Conservation (phyloP, 2,113 vertebrate genomes). For the Accipiter virgatus region DNA sequence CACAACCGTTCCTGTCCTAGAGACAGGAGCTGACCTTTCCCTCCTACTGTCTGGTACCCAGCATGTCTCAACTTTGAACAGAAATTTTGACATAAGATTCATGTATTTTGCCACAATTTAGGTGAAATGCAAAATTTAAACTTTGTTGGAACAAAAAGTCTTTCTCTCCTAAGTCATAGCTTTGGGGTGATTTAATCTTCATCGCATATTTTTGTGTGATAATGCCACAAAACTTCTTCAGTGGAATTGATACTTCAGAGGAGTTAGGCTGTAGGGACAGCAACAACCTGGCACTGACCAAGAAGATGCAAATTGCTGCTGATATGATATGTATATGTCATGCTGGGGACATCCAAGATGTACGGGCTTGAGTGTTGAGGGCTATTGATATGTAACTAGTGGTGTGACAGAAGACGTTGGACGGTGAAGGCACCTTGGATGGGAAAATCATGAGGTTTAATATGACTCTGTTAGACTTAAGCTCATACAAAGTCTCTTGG, state of each 20-base stretch:
- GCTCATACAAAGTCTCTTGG: neutral
- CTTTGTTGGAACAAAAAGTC: neutral
- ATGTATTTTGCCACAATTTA: neutral
- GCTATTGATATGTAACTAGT: neutral
- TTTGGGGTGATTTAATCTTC: neutral
- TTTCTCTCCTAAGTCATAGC: neutral
- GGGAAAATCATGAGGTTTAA: neutral
- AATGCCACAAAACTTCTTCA: neutral
- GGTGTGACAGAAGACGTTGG: neutral
- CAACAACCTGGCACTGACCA: neutral
- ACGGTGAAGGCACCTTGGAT: neutral
- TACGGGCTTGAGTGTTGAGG: accelerated
- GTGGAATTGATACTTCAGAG: neutral
- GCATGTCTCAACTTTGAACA: slow-evolving; percentile 19
- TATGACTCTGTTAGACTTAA: neutral
- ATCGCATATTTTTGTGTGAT: neutral
- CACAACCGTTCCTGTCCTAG: slow-evolving; percentile 1
- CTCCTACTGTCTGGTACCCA: slow-evolving; percentile 13
- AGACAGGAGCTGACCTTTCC: slow-evolving; percentile 19
- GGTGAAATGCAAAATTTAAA: neutral
- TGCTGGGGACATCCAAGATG: neutral
- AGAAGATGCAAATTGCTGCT: neutral
- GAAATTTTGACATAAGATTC: slow-evolving; percentile 4
- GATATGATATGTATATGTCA: neutral
- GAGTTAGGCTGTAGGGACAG: neutral